Evolutionary conservation across 2,113 vertebrate species (phyloP).

Genomic region (Mastomys coucha): DNA sequence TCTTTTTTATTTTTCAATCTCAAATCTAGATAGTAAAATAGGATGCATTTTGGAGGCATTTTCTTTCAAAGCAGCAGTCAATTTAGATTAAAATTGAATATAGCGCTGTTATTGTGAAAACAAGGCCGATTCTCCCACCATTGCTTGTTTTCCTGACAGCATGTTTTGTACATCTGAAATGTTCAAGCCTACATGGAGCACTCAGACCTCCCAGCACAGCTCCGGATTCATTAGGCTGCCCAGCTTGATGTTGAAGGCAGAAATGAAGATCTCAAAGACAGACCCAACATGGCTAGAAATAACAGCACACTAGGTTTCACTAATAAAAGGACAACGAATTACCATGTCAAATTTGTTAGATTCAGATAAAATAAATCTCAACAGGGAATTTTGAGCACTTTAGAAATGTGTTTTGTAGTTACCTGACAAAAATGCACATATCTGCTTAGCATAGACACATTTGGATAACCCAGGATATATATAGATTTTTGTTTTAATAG

Average conservation of each 20-base stretch:
- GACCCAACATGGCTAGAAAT: constrained; percentile 82
- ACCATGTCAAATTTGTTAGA: constrained; percentile 86
- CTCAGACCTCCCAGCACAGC: constrained; percentile 80
- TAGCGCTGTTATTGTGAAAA: constrained; percentile 79
- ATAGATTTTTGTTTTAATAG: constrained; percentile 77
- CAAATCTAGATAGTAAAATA: constrained; percentile 83
- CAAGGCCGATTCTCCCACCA: constrained; percentile 75
- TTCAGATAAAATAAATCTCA: constrained; percentile 84
- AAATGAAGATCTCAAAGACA: constrained; percentile 87
- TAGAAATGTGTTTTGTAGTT: constrained; percentile 80
- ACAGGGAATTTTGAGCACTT: constrained; percentile 80
- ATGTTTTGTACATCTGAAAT: constrained; percentile 84
- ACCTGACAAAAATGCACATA: constrained; percentile 69
- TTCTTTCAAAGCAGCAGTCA: constrained; percentile 87
- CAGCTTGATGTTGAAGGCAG: constrained; percentile 88
- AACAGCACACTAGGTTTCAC: constrained; percentile 85
- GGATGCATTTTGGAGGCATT: constrained; percentile 83
- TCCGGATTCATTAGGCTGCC: constrained; percentile 88
- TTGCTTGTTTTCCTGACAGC: constrained; percentile 87
- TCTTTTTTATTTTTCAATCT: constrained; percentile 76
- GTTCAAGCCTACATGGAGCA: constrained; percentile 77
- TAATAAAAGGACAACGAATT: constrained; percentile 90
- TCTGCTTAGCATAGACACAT: constrained; percentile 81
- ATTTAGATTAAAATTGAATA: constrained; percentile 88
- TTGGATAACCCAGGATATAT: constrained; percentile 77